Conservation (phyloP, 2,797 vertebrate species). For the Taeniopygia guttata region DNA sequence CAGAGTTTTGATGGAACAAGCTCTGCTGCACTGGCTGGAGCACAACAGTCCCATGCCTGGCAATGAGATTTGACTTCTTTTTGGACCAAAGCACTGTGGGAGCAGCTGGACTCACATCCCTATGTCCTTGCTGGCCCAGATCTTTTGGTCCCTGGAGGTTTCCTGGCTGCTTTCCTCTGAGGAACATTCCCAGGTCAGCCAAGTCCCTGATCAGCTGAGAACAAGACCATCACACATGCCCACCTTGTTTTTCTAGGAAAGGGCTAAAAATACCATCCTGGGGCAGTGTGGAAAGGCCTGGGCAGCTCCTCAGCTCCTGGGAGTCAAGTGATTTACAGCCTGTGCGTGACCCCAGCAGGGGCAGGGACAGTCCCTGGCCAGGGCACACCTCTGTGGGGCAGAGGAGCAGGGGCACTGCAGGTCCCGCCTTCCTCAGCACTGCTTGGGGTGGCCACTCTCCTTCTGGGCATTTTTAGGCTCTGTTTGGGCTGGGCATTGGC, state of each 20-base stretch:
- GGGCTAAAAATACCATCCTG: neutral
- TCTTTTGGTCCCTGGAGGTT: neutral
- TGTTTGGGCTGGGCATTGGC: rapidly evolving
- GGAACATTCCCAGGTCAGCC: neutral
- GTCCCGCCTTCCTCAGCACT: neutral
- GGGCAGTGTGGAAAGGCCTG: neutral
- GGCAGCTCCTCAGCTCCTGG: neutral
- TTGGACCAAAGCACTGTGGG: rapidly evolving
- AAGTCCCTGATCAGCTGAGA: neutral
- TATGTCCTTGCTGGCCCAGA: neutral
- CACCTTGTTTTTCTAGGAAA: neutral
- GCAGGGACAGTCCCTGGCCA: neutral
- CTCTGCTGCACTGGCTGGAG: neutral
- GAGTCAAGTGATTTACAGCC: neutral
- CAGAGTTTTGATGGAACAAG: neutral
- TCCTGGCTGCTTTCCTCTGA: neutral
- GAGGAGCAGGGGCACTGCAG: neutral
- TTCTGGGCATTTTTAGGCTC: neutral
- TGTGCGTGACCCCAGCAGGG: rapidly evolving
- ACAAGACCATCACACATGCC: neutral
- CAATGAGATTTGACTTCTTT: neutral
- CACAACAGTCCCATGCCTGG: neutral
- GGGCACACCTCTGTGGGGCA: neutral
- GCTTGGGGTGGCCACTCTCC: neutral
- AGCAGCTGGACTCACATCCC: neutral